These are phyloP conservation scores for Tethya wilhelma DNA, from an alignment of 37 sponge, comb jelly and placozoan species.

Conservation along the genomic window DNA sequence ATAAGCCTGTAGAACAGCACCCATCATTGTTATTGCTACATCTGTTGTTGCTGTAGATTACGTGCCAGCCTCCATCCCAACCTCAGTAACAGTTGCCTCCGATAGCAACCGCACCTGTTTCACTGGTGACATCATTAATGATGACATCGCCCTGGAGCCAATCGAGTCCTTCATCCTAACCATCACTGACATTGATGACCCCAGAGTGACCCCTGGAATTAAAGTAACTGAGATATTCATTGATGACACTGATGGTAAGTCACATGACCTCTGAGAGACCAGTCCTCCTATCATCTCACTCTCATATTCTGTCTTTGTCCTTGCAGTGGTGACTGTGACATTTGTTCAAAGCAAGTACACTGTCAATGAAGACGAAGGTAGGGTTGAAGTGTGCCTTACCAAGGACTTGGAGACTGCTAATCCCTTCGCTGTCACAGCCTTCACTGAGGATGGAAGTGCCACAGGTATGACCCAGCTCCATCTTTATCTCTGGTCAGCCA, in stretches of 20 bases:
- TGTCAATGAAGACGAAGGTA: conserved; percentile 1
- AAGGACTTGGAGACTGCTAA: conserved; percentile 12
- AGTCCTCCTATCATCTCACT: neutral
- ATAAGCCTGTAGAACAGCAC: too few species aligned
- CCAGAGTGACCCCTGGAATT: neutral
- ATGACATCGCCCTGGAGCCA: neutral
- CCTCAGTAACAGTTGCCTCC: neutral
- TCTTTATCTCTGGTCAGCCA: neutral
- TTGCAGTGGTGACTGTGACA: conserved; percentile 7
- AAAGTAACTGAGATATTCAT: conserved; percentile 7
- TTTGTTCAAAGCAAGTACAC: neutral
- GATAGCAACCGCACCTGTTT: neutral
- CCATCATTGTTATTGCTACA: too few species aligned
- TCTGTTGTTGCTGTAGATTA: conserved; percentile 1
- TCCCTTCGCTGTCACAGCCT: neutral
- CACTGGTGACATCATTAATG: conserved; percentile 11
- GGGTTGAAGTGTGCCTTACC: neutral
- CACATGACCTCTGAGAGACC: neutral
- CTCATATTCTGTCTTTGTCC: neutral
- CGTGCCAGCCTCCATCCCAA: neutral
- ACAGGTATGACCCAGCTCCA: neutral
- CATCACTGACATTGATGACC: neutral
- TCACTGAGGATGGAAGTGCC: neutral
- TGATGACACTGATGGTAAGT: neutral
- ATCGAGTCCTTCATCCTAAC: conserved; percentile 7